Conservation (phyloP, 2,797 vertebrate species). For the Sphenopsis melanotis region DNA sequence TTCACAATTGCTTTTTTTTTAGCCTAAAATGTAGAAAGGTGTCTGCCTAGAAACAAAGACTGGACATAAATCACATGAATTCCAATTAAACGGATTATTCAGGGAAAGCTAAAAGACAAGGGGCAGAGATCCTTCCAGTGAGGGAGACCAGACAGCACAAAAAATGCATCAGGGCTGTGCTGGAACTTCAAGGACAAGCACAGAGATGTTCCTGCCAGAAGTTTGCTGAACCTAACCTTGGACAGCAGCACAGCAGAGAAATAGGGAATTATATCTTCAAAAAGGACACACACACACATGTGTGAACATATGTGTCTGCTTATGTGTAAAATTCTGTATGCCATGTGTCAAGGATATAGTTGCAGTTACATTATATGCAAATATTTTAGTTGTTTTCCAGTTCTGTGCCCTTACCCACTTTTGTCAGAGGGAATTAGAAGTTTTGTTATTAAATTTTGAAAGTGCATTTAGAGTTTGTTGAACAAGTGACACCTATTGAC, state of each 20-base stretch:
- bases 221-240: background rate
- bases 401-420: background rate
- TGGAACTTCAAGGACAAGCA: background rate
- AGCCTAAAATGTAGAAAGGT: background rate
- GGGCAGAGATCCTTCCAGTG: background rate
- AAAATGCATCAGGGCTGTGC: background rate
- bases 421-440: background rate
- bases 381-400: background rate
- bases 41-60: background rate
- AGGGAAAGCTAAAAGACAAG: background rate
- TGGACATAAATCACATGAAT: background rate
- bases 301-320: background rate
- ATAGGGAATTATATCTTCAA: background rate
- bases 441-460: background rate
- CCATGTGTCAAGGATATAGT: background rate
- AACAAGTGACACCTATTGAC: background rate
- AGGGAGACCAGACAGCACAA: background rate
- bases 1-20: background rate
- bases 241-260: background rate
- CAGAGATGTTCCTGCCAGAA: background rate
- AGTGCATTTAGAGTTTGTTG: background rate
- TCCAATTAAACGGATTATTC: background rate
- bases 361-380: background rate
- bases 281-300: fast-evolving
- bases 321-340: background rate